These are phyloP conservation scores for Premnoplex brunnescens DNA, from an alignment of 2,797 vertebrate genomes.

Conservation along the genomic window DNA sequence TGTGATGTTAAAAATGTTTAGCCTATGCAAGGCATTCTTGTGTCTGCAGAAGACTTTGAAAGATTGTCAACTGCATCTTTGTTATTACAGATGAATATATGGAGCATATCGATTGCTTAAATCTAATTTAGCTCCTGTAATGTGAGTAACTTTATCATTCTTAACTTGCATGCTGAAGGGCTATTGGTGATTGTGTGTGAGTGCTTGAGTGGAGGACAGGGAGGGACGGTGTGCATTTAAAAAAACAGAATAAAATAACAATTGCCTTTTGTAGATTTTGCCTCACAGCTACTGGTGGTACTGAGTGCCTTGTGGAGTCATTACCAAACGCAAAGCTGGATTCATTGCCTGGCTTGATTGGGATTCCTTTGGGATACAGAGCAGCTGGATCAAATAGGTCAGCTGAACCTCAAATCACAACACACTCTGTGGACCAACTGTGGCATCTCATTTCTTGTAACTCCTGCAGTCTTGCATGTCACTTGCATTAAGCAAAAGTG, in stretches of 20 bases:
- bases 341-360: background rate
- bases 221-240: background rate
- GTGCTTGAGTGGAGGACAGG: background rate
- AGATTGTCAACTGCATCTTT: background rate
- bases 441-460: background rate
- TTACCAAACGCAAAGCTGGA: background rate
- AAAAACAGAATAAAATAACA: background rate
- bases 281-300: background rate
- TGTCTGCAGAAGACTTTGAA: background rate
- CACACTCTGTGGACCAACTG: rapidly evolving
- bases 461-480: background rate
- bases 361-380: background rate
- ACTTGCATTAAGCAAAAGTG: background rate
- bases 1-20: background rate
- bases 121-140: background rate
- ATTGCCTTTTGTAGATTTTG: background rate
- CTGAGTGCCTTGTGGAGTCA: background rate
- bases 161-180: background rate
- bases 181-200: background rate
- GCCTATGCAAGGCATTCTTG: background rate
- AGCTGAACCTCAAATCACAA: background rate
- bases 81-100: background rate
- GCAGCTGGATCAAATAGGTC: background rate
- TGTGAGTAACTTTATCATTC: background rate
- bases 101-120: background rate